phyloP scores from a whole-genome alignment of 2,113 vertebrate species.

The Pomatorhinus ruficollis region DNA sequence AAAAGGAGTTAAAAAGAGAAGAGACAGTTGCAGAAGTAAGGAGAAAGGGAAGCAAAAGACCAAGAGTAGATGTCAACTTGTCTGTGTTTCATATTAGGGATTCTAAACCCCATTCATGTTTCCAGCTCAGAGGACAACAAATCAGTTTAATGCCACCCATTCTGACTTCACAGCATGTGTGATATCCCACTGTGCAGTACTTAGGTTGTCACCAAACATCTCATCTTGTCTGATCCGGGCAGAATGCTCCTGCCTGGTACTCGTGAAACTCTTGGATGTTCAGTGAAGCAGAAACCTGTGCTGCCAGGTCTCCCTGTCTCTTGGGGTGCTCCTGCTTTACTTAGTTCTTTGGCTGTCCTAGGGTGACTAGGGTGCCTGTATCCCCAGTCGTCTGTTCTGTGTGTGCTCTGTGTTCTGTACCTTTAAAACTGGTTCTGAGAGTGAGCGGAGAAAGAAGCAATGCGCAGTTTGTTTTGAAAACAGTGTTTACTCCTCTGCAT shows the following conservation, averaged over 20 bases:
- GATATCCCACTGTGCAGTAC: background rate
- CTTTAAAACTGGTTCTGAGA: no score
- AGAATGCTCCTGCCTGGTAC: background rate
- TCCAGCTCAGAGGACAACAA: background rate
- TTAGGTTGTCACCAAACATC: background rate
- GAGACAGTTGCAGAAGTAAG: background rate
- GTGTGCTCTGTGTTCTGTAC: no score
- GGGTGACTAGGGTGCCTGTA: no score
- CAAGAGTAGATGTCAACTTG: background rate
- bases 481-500: no score
- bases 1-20: background rate
- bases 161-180: background rate
- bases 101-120: background rate
- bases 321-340: accelerated
- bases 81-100: background rate
- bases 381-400: no score
- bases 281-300: background rate
- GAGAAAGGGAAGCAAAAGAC: background rate
- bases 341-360: background rate
- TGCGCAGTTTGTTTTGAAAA: no score
- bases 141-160: background rate
- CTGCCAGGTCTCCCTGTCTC: background rate
- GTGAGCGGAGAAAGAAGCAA: no score
- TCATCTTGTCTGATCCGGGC: no score
- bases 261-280: background rate